Conservation (phyloP, 2,113 vertebrate genomes). For the Neolamprologus fasciatus region DNA sequence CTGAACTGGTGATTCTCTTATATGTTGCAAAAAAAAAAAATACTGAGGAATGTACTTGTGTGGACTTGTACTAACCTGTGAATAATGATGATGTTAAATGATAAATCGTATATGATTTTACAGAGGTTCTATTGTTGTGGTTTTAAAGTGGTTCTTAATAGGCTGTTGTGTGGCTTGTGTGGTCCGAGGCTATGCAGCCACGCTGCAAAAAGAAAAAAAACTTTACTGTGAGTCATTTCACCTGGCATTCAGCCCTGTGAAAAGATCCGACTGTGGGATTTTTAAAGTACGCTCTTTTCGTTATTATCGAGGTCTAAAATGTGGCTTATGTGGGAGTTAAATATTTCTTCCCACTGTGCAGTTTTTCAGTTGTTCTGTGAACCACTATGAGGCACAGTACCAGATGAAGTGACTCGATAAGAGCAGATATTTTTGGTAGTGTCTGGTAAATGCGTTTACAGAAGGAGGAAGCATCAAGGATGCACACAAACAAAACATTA, state of each 20-base stretch:
- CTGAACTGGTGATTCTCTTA: slow-evolving; percentile 33
- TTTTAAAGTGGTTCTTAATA: slow-evolving; percentile 49
- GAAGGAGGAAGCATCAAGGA: slow-evolving; percentile 32
- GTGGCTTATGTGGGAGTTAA: background rate
- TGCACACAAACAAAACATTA: background rate
- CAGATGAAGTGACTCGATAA: background rate
- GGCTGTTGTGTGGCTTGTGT: slow-evolving; percentile 25
- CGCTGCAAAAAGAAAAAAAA: background rate
- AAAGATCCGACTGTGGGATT: background rate
- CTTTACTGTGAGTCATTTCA: background rate
- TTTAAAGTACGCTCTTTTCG: background rate
- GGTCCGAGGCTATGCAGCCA: background rate
- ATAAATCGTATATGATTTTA: slow-evolving; percentile 3
- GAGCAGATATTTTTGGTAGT: background rate
- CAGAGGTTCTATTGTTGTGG: slow-evolving; percentile 37
- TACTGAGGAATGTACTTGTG: slow-evolving; percentile 64
- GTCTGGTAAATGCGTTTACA: slow-evolving; percentile 6
- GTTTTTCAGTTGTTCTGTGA: background rate
- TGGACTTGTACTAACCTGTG: slow-evolving; percentile 58
- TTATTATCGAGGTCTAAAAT: background rate
- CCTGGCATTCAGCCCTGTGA: background rate
- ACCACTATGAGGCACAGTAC: background rate
- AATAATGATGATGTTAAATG: slow-evolving; percentile 12
- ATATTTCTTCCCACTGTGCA: background rate
- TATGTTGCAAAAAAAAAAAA: slow-evolving; percentile 40